Base-by-base conservation (phyloP, 1,140 invertebrate species). In the Camponotus floridanus region DNA sequence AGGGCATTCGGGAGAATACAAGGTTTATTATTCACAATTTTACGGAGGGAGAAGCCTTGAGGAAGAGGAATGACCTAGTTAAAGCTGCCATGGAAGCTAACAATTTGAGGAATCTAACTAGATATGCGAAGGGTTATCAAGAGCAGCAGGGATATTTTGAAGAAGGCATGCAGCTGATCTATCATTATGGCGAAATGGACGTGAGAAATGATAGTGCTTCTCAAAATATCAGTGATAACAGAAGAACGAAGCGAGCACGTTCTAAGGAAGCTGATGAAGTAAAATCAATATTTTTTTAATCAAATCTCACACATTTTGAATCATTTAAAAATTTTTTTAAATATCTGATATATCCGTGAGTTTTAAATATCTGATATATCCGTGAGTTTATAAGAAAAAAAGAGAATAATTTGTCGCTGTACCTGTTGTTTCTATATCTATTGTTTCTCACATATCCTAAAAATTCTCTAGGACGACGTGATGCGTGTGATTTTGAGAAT, bases 141-240 rank as follows among this genome's bases (percentile, higher is more conserved):
- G 94, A 95, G 76, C 88, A 92, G 42, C 88, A 95, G n/a, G 94
- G 94, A 2, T 95, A 92, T 70, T 95, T 93, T 79, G 94, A 95
- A 57, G 91, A 95, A 73, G 94, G 94, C 48, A 94, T 95, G 92
- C 92, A 94, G 67, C 67, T 95, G 64, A 91, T 94, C 39, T 95
- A 95, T 89, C 94, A 95, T 86, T 95, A 93, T n/a, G 94, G 94
- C 0, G 86, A 74, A 33, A 73, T 80, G 62, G 89, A 92, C 18
- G 51, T 31, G 0, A 92, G 86, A 5, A 39, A 91, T 86, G n/a
- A 57, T 26, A 65, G 36, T 31, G n/a, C 78, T 64, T 45, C 83
- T 26, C 64, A 21, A 33, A 81, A 81, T 1, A 13, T 48, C 0
- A 87, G 80, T 9, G 91, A 93, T 9, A 87, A 73, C 0, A 68